Conservation (phyloP, 2,113 vertebrate genomes). For the Myotis yumanensis region DNA sequence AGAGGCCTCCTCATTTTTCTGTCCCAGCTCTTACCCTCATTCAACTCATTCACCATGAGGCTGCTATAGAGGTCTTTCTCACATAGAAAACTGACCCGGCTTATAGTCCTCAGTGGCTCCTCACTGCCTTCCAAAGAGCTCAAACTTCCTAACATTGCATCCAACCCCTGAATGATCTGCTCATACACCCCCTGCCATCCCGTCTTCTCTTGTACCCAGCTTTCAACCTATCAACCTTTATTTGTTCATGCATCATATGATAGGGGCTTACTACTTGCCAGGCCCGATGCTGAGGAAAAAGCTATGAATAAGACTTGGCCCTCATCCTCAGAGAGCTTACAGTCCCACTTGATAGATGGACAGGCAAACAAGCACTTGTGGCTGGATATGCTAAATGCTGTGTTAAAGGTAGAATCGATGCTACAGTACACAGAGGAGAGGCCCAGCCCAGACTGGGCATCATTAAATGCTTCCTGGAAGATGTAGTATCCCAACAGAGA, state of each 20-base stretch:
- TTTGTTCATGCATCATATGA: neutral
- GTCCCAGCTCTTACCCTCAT: neutral
- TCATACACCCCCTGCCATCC: no score
- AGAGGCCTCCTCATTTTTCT: neutral
- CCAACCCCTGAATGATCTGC: neutral
- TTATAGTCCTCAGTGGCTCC: neutral
- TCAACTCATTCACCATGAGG: neutral
- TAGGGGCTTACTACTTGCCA: neutral
- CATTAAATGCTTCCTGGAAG: neutral
- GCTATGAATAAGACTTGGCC: neutral
- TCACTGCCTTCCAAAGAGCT: neutral
- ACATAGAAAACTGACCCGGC: neutral
- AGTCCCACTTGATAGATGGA: neutral
- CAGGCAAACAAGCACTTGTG: neutral
- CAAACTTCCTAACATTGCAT: neutral
- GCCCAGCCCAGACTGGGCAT: neutral
- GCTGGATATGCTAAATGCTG: neutral
- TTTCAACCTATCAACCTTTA: neutral
- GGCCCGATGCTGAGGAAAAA: neutral
- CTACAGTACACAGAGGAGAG: neutral
- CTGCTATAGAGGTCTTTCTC: neutral
- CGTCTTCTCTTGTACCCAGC: neutral
- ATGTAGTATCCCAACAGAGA: neutral
- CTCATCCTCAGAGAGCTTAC: neutral
- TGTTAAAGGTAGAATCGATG: neutral